Evolutionary conservation across 2,797 vertebrate genomes (phyloP).

Genomic region (Dromococcyx pavoninus): DNA sequence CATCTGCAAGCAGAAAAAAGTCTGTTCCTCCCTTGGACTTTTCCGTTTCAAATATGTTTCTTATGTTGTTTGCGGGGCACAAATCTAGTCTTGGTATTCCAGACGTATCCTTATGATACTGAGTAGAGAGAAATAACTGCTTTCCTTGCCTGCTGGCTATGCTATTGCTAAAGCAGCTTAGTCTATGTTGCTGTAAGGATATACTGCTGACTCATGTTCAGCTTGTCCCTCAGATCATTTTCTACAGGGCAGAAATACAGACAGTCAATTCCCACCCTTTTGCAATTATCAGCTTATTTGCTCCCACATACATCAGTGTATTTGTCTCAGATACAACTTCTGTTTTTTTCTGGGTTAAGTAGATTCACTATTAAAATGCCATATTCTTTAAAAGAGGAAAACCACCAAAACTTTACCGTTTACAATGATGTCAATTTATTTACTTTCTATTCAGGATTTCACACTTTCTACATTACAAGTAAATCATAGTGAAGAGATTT

Average conservation of each 20-base stretch:
- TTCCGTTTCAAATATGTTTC: neutral
- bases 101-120: neutral
- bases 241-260: neutral
- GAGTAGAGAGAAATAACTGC: neutral
- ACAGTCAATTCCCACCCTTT: neutral
- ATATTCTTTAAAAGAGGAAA: neutral
- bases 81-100: neutral
- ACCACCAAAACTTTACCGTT: neutral
- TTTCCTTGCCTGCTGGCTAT: neutral
- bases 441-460: neutral
- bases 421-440: neutral
- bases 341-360: neutral
- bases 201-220: conserved; percentile 33
- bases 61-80: neutral
- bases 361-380: neutral
- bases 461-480: neutral
- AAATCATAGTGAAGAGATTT: neutral
- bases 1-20: neutral
- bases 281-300: neutral
- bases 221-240: conserved; percentile 19
- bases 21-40: neutral
- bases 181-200: conserved; percentile 27
- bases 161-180: neutral
- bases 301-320: neutral
- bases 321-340: neutral